Evolutionary conservation across 1,140 invertebrate species (phyloP), one percentile per base, ranked within the genome.

Genomic region (Eriosoma lanigerum): DNA sequence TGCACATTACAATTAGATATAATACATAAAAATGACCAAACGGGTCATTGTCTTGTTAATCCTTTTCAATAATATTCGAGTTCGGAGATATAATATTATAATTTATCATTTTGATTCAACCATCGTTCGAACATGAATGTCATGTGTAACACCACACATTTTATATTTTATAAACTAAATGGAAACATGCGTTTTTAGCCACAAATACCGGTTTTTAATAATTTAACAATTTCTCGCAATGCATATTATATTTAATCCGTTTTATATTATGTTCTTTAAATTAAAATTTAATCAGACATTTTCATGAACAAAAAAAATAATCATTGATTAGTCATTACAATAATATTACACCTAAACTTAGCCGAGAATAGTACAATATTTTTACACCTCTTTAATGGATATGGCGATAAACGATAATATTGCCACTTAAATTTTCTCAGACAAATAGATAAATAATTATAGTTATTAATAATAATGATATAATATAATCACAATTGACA

Each of bases 141-240:
- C 15, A 19, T 29, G 15, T 62, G 17, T 62, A 62, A 38, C 32
- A 38, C 32, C 8, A 38, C 60, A 32, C 60, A 17, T 38, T 32
- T 38, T 62, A 32, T 32, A 62, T 62, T 38, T 32, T 62, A 32
- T 24, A 62, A 17, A 60, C 6, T 38, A 38, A 26, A 62, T 17
- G 26, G 60, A 32, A 32, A 62, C 60, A 62, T 6, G 9, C 60
- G 26, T 62, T 62, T 62, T 62, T 26, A 26, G 26, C 60, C 60
- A 62, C 60, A 19, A 24, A 62, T 62, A 62, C 60, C 60, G 60
- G 60, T 62, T 62, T 32, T 58, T 19, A 32, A 32, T 32, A 19
- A 29, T 62, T 62, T 38, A 15, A 62, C 26, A 62, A 62, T 62
- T 62, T 19, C 29, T 62, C 12, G 60, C 29, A 32, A 38, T 38